Conservation (phyloP, 1,140 invertebrate genomes). For the Aphis gossypii region DNA sequence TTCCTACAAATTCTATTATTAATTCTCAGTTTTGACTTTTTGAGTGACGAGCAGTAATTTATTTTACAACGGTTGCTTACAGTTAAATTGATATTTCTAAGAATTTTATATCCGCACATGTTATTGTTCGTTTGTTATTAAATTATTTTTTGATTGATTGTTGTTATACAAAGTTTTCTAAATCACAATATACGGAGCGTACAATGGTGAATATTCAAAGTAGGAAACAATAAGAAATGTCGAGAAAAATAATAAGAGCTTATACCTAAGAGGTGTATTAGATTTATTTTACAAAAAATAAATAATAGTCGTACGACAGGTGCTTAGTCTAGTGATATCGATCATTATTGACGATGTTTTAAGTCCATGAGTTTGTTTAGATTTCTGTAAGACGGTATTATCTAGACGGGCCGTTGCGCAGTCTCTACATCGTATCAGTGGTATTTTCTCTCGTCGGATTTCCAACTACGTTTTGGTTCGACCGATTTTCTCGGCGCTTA, state of each 20-base stretch:
- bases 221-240: background rate
- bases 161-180: background rate
- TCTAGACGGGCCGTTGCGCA: background rate
- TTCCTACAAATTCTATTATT: background rate
- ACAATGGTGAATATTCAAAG: background rate
- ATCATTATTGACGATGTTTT: background rate
- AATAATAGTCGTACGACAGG: background rate
- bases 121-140: slow-evolving; percentile 3
- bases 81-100: slow-evolving; percentile 3
- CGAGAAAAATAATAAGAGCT: background rate
- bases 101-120: background rate
- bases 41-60: background rate
- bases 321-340: background rate
- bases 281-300: background rate
- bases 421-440: background rate
- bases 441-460: background rate
- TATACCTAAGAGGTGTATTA: background rate
- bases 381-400: background rate
- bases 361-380: background rate
- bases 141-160: slow-evolving; percentile 3
- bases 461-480: background rate
- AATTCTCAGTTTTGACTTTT: background rate
- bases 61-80: background rate
- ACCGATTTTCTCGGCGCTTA: background rate
- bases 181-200: background rate